These are phyloP conservation scores for Drosophila melanogaster DNA, from an alignment of 1,140 invertebrate genomes.

Conservation along the genomic window DNA sequence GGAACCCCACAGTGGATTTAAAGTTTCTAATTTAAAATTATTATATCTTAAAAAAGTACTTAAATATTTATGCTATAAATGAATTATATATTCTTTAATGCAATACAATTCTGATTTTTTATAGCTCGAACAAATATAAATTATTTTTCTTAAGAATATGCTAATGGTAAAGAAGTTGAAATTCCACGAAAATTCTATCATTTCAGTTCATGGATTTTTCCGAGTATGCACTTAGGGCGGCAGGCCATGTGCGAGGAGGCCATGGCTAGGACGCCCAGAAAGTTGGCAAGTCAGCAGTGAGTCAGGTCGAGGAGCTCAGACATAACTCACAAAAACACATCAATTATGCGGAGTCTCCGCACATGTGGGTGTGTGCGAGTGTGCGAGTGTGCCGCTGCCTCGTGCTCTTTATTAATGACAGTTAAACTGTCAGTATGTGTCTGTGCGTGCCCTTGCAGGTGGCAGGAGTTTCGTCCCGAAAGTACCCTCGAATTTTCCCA, in stretches of 20 bases:
- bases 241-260: background rate
- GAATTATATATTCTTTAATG: too few species aligned
- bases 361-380: conserved; percentile 22
- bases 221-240: background rate
- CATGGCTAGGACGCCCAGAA: conserved; percentile 24
- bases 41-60: too few species aligned
- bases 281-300: conserved; percentile 73
- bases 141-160: background rate
- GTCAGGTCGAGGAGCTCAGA: conserved; percentile 52
- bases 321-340: conserved; percentile 82
- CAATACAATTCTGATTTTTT: too few species aligned
- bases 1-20: too few species aligned
- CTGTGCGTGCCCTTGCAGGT: conserved; percentile 74
- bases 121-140: too few species aligned
- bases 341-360: conserved; percentile 65
- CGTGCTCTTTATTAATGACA: conserved; percentile 78
- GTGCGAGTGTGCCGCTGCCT: conserved; percentile 22
- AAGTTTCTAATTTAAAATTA: too few species aligned
- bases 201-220: background rate
- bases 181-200: background rate
- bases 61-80: too few species aligned
- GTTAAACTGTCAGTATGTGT: conserved; percentile 78
- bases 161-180: background rate
- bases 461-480: conserved; percentile 30
- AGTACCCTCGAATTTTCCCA: conserved; percentile 10